Conservation (phyloP, 64 coral and sea anemone species). For the Catalaphyllia jardinei region DNA sequence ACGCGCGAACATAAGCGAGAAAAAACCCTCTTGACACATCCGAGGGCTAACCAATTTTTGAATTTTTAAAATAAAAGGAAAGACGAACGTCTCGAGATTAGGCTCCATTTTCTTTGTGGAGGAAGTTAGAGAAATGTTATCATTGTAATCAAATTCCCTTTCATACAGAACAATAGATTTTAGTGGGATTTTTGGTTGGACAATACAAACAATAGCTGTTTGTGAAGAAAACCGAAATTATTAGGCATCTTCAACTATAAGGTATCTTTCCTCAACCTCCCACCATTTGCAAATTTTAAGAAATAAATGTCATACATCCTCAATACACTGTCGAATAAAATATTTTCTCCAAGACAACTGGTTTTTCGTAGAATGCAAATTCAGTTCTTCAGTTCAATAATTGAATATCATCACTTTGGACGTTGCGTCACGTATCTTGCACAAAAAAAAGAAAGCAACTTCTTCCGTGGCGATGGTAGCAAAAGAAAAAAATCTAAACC, state of each 20-base stretch:
- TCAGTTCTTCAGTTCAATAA: too few species aligned
- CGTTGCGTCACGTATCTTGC: too few species aligned
- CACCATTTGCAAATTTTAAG: background rate
- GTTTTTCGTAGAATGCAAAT: too few species aligned
- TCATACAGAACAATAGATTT: slow-evolving; percentile 20
- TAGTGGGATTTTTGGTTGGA: background rate
- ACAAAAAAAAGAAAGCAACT: too few species aligned
- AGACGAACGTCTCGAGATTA: background rate
- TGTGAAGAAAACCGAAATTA: slow-evolving; percentile 7
- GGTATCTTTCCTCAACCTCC: background rate
- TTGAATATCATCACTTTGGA: too few species aligned
- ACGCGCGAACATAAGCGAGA: background rate
- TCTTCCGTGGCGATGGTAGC: too few species aligned
- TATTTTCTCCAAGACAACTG: too few species aligned
- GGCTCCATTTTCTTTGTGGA: background rate
- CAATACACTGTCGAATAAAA: too few species aligned
- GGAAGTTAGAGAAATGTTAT: background rate
- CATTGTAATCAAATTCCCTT: background rate
- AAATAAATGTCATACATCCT: background rate
- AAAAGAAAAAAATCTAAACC: too few species aligned
- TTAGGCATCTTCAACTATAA: background rate
- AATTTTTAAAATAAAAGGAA: background rate
- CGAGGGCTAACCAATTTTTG: background rate
- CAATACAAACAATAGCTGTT: background rate
- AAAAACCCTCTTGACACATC: background rate